A percentile compares a stretch with the other conserved stretches of the same genome.
Evolutionary conservation across 2,113 vertebrate genomes (phyloP).

Genomic region (western clawed frog (Xenopus tropicalis)): DNA sequence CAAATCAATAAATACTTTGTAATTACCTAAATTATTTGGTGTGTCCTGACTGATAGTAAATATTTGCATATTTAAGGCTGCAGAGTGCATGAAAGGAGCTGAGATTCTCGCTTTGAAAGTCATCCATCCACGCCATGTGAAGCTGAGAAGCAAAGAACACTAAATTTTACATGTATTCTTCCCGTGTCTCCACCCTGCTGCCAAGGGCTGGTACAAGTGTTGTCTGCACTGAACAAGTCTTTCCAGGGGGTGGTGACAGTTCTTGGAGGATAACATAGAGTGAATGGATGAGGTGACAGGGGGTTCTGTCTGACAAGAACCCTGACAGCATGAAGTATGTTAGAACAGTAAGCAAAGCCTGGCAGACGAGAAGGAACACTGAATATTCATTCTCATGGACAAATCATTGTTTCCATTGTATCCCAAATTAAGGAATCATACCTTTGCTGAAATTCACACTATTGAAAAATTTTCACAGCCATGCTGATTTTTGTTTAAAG

Average conservation of each 20-base stretch:
- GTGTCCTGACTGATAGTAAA: neutral
- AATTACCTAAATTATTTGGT: neutral
- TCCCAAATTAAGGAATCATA: neutral
- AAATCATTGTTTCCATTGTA: conserved; percentile 28
- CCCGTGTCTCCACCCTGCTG: conserved; percentile 59
- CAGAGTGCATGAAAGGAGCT: neutral
- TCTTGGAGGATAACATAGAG: conserved; percentile 67
- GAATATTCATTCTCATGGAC: conserved; percentile 52
- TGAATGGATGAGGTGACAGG: conserved; percentile 71
- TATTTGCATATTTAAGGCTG: conserved; percentile 1
- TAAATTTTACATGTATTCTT: conserved; percentile 46
- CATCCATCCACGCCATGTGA: conserved; percentile 25
- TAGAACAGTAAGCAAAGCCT: conserved; percentile 52
- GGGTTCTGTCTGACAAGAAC: conserved; percentile 83
- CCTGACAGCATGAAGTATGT: conserved; percentile 69
- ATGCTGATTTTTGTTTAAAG: too few relatives aligned
- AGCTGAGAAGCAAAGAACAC: conserved; percentile 1
- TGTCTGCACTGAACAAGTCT: conserved; percentile 64
- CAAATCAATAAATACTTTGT: neutral
- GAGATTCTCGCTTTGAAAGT: neutral
- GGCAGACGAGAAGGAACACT: conserved; percentile 42
- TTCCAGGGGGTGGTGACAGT: conserved; percentile 72
- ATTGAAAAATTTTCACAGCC: too few relatives aligned
- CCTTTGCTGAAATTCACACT: neutral
- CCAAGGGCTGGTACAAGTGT: conserved; percentile 63